phyloP scores from a whole-genome alignment of 2,888 invertebrate species.

The Alitta virens region DNA sequence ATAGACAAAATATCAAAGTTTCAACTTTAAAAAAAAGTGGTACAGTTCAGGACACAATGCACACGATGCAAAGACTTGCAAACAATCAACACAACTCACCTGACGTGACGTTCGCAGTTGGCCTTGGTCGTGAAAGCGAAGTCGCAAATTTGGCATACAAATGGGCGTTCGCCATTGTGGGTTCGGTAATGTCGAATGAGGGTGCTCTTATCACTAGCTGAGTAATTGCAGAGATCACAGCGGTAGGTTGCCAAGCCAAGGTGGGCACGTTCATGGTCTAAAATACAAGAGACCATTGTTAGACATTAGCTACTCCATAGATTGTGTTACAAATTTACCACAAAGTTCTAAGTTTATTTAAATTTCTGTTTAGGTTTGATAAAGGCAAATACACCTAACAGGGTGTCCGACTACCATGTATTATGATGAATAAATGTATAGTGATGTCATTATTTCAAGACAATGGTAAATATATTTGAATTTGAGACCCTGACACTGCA shows the following conservation, averaged over 20 bases:
- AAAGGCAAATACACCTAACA: too few relatives aligned
- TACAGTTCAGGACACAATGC: neutral
- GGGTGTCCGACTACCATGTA: too few relatives aligned
- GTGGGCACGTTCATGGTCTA: slow-evolving; percentile 59
- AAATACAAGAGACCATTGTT: neutral
- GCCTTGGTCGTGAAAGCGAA: slow-evolving; percentile 97
- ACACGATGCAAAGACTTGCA: neutral
- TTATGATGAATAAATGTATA: too few relatives aligned
- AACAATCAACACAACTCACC: slow-evolving; percentile 33
- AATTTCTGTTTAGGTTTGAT: too few relatives aligned
- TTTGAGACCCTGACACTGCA: too few relatives aligned
- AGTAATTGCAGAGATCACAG: slow-evolving; percentile 90
- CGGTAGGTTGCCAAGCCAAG: slow-evolving; percentile 77
- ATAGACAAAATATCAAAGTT: too few relatives aligned
- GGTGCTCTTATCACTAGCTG: slow-evolving; percentile 85
- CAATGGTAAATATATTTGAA: too few relatives aligned
- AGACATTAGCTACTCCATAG: too few relatives aligned
- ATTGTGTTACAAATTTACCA: too few relatives aligned
- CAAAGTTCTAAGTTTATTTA: too few relatives aligned
- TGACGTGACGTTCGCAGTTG: slow-evolving; percentile 90
- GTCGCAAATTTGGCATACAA: slow-evolving; percentile 91
- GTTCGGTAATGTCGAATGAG: slow-evolving; percentile 87
- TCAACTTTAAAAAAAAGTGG: too few relatives aligned
- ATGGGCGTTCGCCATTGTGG: slow-evolving; percentile 93
- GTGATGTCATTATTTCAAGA: too few relatives aligned